Conservation (phyloP, 2,888 invertebrate genomes). For the Eurois occulta region DNA sequence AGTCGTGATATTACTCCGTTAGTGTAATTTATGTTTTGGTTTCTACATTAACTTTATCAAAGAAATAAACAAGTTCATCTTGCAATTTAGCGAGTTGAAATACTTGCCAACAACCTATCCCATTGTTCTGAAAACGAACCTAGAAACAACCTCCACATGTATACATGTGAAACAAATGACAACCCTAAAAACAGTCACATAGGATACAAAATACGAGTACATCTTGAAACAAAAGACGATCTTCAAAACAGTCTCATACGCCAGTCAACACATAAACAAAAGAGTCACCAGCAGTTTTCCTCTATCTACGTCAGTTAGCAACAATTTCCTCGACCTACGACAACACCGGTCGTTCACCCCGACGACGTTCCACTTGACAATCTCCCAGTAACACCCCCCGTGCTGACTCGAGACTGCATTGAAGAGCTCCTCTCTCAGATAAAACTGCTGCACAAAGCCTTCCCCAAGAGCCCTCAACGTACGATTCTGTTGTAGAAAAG, state of each 20-base stretch:
- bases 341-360: slow-evolving; percentile 71
- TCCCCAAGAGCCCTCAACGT: slow-evolving; percentile 77
- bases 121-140: slow-evolving; percentile 8
- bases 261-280: not conserved
- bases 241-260: not conserved
- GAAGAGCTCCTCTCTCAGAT: slow-evolving; percentile 75
- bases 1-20: slow-evolving; percentile 11
- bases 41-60: slow-evolving; percentile 14
- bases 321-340: slow-evolving; percentile 68
- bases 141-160: not conserved
- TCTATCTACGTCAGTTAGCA: slow-evolving; percentile 32
- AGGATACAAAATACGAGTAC: not conserved
- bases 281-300: not conserved
- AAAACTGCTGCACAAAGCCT: slow-evolving; percentile 81
- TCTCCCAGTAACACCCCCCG: slow-evolving; percentile 65
- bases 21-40: slow-evolving; percentile 8
- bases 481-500: slow-evolving; percentile 83
- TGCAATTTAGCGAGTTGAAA: slow-evolving; percentile 8
- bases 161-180: not conserved
- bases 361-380: slow-evolving; percentile 64
- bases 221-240: not conserved
- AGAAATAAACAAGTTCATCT: slow-evolving; percentile 14
- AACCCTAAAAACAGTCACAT: not conserved
- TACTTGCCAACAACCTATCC: not conserved
- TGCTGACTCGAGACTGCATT: slow-evolving; percentile 74